phyloP scores from a whole-genome alignment of 2,113 vertebrate species.

The Salvelinus namaycush region DNA sequence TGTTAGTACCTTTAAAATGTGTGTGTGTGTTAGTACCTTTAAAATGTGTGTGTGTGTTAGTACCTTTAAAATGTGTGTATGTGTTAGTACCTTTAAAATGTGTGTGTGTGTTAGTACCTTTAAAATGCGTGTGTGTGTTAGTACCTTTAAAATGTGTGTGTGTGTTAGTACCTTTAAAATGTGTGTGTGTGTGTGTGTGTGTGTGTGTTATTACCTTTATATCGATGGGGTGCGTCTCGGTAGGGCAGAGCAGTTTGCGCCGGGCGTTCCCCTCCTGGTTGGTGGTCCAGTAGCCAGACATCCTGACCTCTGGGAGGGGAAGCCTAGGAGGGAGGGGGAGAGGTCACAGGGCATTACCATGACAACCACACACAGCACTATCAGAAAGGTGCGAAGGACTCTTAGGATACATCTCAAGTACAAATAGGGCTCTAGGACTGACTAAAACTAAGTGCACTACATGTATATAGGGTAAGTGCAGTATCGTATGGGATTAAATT shows the following conservation, averaged over 20 bases:
- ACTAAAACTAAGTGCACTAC: no score
- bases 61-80: no score
- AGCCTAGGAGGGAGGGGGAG: conserved; percentile 75
- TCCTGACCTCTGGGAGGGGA: conserved; percentile 83
- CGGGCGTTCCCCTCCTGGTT: conserved; percentile 70
- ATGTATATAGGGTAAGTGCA: no score
- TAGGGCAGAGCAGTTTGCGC: conserved; percentile 85
- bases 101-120: background rate
- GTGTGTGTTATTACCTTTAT: conserved; percentile 80
- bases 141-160: background rate
- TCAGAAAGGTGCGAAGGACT: no score
- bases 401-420: no score
- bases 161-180: conserved; percentile 79
- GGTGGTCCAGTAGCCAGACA: conserved; percentile 89
- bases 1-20: background rate
- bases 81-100: conserved; percentile 83
- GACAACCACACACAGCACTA: background rate
- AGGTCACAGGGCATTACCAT: conserved; percentile 20
- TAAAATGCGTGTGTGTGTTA: background rate
- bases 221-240: conserved; percentile 80
- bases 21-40: conserved; percentile 76
- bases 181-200: background rate
- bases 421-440: no score
- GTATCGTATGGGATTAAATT: no score
- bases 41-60: conserved; percentile 38